Conservation (phyloP, 2,797 vertebrate genomes). For the Sorex maritimensis region DNA sequence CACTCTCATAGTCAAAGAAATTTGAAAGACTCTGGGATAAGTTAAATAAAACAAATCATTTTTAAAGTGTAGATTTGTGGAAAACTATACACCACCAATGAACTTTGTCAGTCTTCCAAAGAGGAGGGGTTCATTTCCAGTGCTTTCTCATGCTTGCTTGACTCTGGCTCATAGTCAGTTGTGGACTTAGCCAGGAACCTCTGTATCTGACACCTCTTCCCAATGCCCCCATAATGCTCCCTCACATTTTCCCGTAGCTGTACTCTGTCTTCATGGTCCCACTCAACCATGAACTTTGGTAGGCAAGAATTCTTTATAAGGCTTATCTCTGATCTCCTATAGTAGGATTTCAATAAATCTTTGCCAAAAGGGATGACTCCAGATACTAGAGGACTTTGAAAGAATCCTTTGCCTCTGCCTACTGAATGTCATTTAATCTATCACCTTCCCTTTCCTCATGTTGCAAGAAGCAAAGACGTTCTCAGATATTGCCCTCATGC, state of each 20-base stretch:
- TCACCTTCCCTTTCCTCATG: background rate
- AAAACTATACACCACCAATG: background rate
- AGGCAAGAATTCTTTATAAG: background rate
- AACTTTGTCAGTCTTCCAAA: background rate
- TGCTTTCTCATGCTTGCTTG: too few species aligned
- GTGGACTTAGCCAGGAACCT: background rate
- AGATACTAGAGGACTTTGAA: background rate
- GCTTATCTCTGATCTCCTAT: background rate
- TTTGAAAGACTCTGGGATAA: slow-evolving; percentile 32
- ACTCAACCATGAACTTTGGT: background rate
- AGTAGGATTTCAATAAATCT: background rate
- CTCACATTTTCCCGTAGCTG: too few species aligned
- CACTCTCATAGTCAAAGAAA: background rate
- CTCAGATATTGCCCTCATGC: background rate
- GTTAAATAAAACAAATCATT: slow-evolving; percentile 1
- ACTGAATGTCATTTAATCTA: background rate
- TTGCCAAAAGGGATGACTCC: background rate
- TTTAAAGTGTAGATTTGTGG: background rate
- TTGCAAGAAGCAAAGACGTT: background rate
- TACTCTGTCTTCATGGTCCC: background rate
- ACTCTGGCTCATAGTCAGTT: too few species aligned
- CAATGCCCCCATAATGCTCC: background rate
- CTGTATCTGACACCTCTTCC: background rate
- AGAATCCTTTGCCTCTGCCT: background rate
- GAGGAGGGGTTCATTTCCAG: too few species aligned